Percentiles rank a stretch among this genome's conserved stretches.
phyloP scores from a whole-genome alignment of 2,797 vertebrate species.

The Choloepus didactylus region DNA sequence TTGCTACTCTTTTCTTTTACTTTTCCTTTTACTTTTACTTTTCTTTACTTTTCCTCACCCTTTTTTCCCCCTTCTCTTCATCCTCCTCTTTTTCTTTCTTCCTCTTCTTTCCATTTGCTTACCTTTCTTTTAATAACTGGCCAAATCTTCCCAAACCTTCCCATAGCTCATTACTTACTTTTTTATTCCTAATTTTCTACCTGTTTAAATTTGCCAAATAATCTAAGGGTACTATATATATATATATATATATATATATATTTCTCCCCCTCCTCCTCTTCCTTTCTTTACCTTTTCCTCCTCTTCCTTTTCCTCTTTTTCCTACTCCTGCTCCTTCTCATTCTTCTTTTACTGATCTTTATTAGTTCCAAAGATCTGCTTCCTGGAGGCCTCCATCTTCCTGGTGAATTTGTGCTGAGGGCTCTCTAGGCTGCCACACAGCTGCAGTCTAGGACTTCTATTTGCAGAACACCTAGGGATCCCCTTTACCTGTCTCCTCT shows the following conservation, averaged over 20 bases:
- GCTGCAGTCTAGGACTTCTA: neutral
- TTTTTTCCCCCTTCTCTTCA: too few species aligned
- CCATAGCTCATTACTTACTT: neutral
- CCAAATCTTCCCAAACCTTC: neutral
- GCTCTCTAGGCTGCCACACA: neutral
- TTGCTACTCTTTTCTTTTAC: neutral
- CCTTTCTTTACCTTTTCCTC: too few species aligned
- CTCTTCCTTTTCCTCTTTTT: too few species aligned
- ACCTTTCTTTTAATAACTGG: neutral
- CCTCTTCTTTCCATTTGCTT: neutral
- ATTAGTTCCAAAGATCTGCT: neutral
- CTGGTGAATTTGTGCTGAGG: neutral
- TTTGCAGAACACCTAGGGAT: neutral
- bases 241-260: too few species aligned
- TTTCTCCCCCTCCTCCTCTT: too few species aligned
- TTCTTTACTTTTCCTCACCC: neutral
- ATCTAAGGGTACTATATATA: too few species aligned
- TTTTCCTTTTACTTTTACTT: neutral
- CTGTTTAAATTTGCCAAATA: neutral
- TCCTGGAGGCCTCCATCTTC: neutral
- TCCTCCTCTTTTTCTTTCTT: too few species aligned
- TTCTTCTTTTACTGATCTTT: neutral
- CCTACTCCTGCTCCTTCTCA: neutral
- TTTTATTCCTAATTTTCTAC: neutral
- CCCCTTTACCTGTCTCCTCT: neutral